Conservation (phyloP, 2,888 invertebrate genomes). For the Vannuccia rotundouncinata region DNA sequence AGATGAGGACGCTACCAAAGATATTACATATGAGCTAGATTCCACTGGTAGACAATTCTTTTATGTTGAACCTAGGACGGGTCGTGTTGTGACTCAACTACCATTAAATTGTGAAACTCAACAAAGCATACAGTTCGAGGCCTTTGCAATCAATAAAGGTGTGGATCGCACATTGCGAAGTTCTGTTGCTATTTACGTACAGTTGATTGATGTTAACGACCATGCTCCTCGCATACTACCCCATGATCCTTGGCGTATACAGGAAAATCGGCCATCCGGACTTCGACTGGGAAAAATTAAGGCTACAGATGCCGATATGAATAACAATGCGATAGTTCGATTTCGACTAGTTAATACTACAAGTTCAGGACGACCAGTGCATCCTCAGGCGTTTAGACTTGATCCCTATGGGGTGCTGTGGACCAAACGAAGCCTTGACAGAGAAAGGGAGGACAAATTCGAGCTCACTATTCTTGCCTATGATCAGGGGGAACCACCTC, state of each 20-base stretch:
- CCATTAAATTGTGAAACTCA: conserved; percentile 7
- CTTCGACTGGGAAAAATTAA: neutral
- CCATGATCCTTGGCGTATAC: neutral
- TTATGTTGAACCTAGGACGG: neutral
- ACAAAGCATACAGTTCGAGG: neutral
- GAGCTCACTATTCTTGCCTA: neutral
- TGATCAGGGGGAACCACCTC: conserved; percentile 14
- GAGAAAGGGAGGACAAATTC: neutral
- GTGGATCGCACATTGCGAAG: neutral
- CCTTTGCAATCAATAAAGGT: conserved; percentile 28
- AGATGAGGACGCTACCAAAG: neutral
- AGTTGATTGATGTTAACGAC: conserved; percentile 30
- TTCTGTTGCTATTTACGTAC: neutral
- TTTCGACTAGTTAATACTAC: conserved; percentile 12
- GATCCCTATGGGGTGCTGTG: neutral
- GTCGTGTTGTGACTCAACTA: neutral
- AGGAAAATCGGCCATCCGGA: neutral
- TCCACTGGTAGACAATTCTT: neutral
- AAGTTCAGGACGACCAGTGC: neutral
- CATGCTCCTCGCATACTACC: neutral
- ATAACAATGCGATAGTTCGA: neutral
- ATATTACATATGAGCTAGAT: neutral
- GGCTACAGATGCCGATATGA: neutral
- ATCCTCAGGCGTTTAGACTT: neutral
- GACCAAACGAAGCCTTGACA: neutral